Evolutionary conservation across 1,140 invertebrate genomes (phyloP).

Genomic region (Andrena cerasifolii): DNA sequence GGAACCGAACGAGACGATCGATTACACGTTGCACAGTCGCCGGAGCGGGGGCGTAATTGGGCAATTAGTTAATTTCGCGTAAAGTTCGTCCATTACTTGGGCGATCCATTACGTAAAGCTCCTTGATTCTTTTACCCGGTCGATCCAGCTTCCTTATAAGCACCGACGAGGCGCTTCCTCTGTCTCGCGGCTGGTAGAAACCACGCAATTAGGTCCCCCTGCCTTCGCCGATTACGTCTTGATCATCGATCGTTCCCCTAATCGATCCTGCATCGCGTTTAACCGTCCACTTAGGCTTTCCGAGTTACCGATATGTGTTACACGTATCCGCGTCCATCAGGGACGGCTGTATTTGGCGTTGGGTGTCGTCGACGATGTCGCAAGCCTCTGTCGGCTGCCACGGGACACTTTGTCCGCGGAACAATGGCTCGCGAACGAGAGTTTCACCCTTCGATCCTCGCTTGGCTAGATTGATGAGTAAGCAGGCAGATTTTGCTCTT

Average conservation of each 20-base stretch:
- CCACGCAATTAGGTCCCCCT: neutral
- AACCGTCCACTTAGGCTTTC: slow-evolving; percentile 10
- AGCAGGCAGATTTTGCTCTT: no score
- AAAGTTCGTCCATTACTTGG: slow-evolving; percentile 53
- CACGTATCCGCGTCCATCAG: slow-evolving; percentile 28
- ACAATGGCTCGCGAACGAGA: neutral
- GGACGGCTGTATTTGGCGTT: slow-evolving; percentile 4
- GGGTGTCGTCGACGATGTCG: slow-evolving; percentile 1
- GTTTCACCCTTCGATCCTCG: neutral
- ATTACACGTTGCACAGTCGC: slow-evolving; percentile 53
- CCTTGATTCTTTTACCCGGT: slow-evolving; percentile 5
- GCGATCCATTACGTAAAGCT: slow-evolving; percentile 48
- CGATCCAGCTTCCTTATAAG: slow-evolving; percentile 48
- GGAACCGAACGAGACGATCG: slow-evolving; percentile 64
- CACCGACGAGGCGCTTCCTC: neutral
- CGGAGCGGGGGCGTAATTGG: slow-evolving; percentile 68
- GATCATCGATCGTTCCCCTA: neutral
- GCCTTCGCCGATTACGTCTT: neutral
- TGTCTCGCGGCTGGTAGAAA: slow-evolving; percentile 9
- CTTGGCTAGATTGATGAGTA: neutral
- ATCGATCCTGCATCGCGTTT: slow-evolving; percentile 21
- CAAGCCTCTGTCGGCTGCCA: slow-evolving; percentile 37
- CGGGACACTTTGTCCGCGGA: neutral
- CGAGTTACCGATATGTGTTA: neutral
- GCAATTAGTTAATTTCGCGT: slow-evolving; percentile 74